Base-by-base conservation (phyloP, 2,888 invertebrate genomes). In the Panzeria rudis region DNA sequence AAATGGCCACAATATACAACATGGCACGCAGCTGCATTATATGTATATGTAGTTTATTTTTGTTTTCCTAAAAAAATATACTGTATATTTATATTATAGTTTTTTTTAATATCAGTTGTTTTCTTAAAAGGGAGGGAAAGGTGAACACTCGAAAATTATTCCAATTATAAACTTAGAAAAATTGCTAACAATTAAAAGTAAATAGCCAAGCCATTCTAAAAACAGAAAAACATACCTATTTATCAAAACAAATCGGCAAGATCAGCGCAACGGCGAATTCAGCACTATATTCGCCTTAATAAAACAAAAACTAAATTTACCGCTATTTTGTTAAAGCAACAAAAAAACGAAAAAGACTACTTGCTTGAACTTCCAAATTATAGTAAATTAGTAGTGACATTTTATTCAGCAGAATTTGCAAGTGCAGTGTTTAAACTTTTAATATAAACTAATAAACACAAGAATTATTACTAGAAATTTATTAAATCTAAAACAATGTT, bases 21-120 rank as follows among this genome's bases (percentile, higher is more conserved):
- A 20, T n/a, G 47, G 77, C 72, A 62, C 69, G 78, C 85, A 82
- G 85, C 85, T 85, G 78, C 82, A 61, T 59, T 54, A 15, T 11
- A 59, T 50, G n/a, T n/a, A n/a, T n/a, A n/a, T n/a, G n/a, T n/a
- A 11, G 29, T 29, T 29, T 25, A 17, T 78, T 61, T 73, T 61
- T 73, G 7, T 73, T 68, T 47, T 72, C 32, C 32, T n/a, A 79
- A 79, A 52, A n/a, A 62, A 72, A 15, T 47, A 32, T 47, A 17
- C 32, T 32, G 47, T 62, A 20, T 20, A 52, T 69, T 71, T 50
- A 25, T 54, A 25, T 62, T 61, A 35, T 62, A 52, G n/a, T 50
- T 68, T 52, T n/a, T 56, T 7, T 38, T 47, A 13, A 47, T 47
- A 9, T 56, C n/a, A 15, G 44, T 61, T 52, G 47, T 3, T 62